A percentile compares a stretch with the other conserved stretches of the same genome.
Evolutionary conservation across 2,797 vertebrate genomes (phyloP).

Genomic region (Oophaga sylvatica): DNA sequence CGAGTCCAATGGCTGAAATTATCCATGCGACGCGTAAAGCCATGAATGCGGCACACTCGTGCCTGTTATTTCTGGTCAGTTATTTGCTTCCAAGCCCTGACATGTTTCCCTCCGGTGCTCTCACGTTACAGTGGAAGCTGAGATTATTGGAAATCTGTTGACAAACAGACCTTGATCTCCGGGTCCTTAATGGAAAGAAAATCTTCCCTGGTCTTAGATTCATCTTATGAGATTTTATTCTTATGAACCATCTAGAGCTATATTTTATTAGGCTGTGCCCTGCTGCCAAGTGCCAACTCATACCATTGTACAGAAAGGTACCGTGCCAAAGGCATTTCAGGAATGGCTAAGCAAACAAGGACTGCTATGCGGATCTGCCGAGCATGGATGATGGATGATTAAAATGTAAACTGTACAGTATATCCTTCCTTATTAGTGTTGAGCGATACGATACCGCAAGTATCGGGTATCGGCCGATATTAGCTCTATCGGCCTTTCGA

Average conservation of each 20-base stretch:
- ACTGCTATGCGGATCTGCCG: not conserved
- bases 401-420: not conserved
- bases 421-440: too few relatives aligned
- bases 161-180: conserved; percentile 69
- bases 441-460: too few relatives aligned
- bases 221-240: conserved; percentile 13
- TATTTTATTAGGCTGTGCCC: not conserved
- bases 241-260: not conserved
- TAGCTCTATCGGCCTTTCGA: too few relatives aligned
- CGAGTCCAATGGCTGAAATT: conserved; percentile 68
- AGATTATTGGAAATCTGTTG: conserved; percentile 67
- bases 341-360: conserved; percentile 21
- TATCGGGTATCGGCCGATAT: too few relatives aligned
- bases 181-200: conserved; percentile 43
- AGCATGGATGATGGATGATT: not conserved
- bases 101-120: conserved; percentile 68
- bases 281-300: conserved; percentile 2
- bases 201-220: conserved; percentile 10
- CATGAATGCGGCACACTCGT: conserved; percentile 66
- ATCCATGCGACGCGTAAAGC: conserved; percentile 69
- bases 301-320: not conserved
- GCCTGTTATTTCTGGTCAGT: conserved; percentile 69
- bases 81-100: conserved; percentile 71
- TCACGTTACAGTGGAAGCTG: conserved; percentile 69
- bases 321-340: conserved; percentile 25